Base-by-base conservation (phyloP, 2,888 invertebrate species). In the Bimastos eiseni region DNA sequence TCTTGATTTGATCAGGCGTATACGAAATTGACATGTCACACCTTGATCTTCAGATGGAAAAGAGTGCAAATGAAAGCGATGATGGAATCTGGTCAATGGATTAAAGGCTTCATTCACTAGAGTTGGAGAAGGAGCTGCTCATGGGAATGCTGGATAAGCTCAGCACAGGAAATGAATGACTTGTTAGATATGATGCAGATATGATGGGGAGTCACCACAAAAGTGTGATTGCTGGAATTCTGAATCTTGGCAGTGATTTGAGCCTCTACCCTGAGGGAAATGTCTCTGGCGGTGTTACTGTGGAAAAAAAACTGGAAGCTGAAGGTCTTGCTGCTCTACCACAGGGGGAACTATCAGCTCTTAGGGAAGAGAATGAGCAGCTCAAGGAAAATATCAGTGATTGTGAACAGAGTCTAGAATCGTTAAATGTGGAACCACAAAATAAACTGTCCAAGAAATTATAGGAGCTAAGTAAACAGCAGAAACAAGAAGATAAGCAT, bases 111-210 rank as follows among this genome's bases (percentile, higher is more conserved):
- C 83, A 70, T 70, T 36, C 89, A 8, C 83, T 91, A 44, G 91
- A 91, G 88, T 37, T 84, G 15, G 91, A 91, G 83, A 91, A 91
- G 83, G 91, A 91, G 88, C 70, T 91, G 55, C 88, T 91, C 24
- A 90, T 90, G 36, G 83, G 44, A 38, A 90, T 90, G 91, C 90
- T 91, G 13, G 91, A 91, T 36, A 91, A 91, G 89, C 70, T 91
- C 36, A 91, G 90, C 37, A 70, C 36, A 37, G 91, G 91, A 44
- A 91, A 91, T 41, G 91, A 91, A 41, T 44, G 89, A 83, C 89
- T 91, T 3, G 24, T 38, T 36, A 83, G 90, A 24, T 41, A 44
- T 30, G 88, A 37, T 38, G 11, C 49, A 34, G 49, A 84, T n/a
- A n/a, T 24, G 17, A 83, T 34, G n/a, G 90, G 36, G 24, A 86